Conservation (phyloP, 2,888 invertebrate species). For the Caenorhabditis sulstoni region DNA sequence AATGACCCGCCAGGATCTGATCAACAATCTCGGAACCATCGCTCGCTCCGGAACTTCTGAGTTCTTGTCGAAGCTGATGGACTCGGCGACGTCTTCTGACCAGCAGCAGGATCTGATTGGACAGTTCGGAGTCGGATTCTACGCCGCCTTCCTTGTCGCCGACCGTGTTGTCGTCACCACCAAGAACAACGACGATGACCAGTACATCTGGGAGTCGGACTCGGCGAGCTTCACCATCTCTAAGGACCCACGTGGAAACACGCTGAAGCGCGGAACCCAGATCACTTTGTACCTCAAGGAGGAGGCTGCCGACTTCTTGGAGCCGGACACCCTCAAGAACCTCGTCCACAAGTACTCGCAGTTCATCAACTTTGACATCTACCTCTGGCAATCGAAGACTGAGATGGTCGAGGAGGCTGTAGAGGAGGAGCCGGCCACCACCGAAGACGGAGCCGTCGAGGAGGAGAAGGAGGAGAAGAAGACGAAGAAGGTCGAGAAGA, state of each 20-base stretch:
- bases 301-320: constrained; percentile 95
- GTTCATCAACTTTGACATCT: constrained; percentile 99
- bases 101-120: constrained; percentile 91
- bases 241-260: constrained; percentile 92
- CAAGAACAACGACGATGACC: constrained; percentile 93
- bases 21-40: constrained; percentile 97
- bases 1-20: constrained; percentile 89
- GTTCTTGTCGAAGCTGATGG: constrained; percentile 79
- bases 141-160: constrained; percentile 96
- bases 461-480: constrained; percentile 77
- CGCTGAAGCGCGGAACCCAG: constrained; percentile 90
- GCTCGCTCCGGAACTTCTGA: constrained; percentile 84
- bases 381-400: constrained; percentile 86
- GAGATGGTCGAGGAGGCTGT: constrained; percentile 83
- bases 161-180: constrained; percentile 95
- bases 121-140: constrained; percentile 97
- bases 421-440: constrained; percentile 83
- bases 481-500: constrained; percentile 87
- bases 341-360: constrained; percentile 96
- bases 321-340: constrained; percentile 91
- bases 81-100: constrained; percentile 74
- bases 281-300: constrained; percentile 92
- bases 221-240: constrained; percentile 91
- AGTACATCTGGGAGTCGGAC: constrained; percentile 99
- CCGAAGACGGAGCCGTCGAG: constrained; percentile 78